Conservation (phyloP, 2,888 invertebrate species). For the Bellardia bayeri region DNA sequence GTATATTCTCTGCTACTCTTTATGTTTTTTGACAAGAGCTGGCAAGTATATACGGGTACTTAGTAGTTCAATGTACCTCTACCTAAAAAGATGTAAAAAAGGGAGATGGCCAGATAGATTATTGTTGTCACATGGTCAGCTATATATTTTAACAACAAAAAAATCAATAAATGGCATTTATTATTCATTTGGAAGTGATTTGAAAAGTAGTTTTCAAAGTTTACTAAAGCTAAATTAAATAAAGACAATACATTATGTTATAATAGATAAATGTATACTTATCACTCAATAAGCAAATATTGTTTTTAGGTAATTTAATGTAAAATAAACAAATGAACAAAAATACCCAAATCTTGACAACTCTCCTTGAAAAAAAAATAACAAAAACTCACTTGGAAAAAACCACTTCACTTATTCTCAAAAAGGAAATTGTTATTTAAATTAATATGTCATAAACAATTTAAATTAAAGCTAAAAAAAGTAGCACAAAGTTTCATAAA, state of each 20-base stretch:
- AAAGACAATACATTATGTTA: no score
- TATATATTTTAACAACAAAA: not conserved
- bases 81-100: conserved; percentile 9
- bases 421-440: conserved; percentile 51
- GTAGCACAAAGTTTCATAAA: not conserved
- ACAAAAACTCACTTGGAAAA: not conserved
- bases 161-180: not conserved
- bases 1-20: conserved; percentile 16
- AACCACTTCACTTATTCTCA: conserved; percentile 7
- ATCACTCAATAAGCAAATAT: no score
- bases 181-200: not conserved
- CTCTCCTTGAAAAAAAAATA: conserved; percentile 20
- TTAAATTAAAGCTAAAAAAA: conserved; percentile 6
- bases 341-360: not conserved
- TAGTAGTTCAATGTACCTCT: conserved; percentile 44
- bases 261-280: no score
- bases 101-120: conserved; percentile 12
- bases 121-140: not conserved
- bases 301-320: no score
- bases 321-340: no score
- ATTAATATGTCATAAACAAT: conserved; percentile 8
- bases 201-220: not conserved
- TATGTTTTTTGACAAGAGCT: conserved; percentile 58
- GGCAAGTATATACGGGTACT: conserved; percentile 31
- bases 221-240: no score